phyloP scores from a whole-genome alignment of 2,113 vertebrate genomes.

The Rallus limicola region DNA sequence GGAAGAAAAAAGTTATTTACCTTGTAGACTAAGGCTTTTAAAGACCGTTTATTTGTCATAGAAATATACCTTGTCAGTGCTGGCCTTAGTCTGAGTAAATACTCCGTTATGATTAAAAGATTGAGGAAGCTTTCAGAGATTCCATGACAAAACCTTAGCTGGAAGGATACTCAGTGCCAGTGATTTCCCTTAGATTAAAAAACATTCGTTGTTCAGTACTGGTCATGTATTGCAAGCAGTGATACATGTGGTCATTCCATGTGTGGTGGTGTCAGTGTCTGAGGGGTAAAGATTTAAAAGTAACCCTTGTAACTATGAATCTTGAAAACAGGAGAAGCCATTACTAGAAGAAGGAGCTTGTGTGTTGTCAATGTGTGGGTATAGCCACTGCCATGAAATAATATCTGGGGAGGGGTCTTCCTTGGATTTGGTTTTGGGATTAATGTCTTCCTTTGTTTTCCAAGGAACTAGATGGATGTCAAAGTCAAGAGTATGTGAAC shows the following conservation, averaged over 20 bases:
- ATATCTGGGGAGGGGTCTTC: fast-evolving
- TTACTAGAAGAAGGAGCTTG: background rate
- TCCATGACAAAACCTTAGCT: background rate
- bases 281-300: background rate
- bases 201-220: background rate
- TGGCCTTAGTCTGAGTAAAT: background rate
- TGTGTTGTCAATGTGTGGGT: background rate
- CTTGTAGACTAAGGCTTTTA: background rate
- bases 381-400: background rate
- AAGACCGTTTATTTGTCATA: background rate
- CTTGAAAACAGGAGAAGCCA: background rate
- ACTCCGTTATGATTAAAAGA: background rate
- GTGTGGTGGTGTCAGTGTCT: background rate
- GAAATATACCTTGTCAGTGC: background rate
- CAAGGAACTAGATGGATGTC: background rate
- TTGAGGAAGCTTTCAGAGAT: background rate
- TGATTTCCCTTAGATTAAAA: background rate
- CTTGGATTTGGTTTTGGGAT: background rate
- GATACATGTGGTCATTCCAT: background rate
- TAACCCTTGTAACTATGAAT: background rate
- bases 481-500: background rate
- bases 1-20: background rate
- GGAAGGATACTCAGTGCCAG: background rate
- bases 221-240: background rate
- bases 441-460: background rate